Evolutionary conservation across 2,113 vertebrate species (phyloP), one percentile per base, ranked within the genome.

Genomic region (Siphamia tubifer): DNA sequence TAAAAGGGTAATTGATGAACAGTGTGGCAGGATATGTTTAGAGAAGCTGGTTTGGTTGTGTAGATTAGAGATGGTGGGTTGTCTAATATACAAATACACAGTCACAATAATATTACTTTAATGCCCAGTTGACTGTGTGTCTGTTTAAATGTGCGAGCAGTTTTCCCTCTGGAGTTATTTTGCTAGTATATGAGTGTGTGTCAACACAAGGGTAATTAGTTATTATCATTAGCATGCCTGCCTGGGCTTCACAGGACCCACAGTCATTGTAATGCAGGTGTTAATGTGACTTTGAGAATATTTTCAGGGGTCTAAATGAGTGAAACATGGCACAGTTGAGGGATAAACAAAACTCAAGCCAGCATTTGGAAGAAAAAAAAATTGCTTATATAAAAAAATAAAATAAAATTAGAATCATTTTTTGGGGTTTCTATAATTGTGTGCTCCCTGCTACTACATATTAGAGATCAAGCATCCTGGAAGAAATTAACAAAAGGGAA

Each of bases 1-100:
- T 57, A 65, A 70, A 80, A 58, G 55, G 67, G 67, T 61, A 80
- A 69, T 36, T 81, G 79, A 80, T 67, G 62, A 84, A 74, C 40
- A 80, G 31, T 53, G 63, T 12, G 1, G 45, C 35, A 39, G 35
- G 32, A 39, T 28, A 53, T 39, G 53, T 48, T 79, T 2, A 52
- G 66, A 54, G 47, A 47, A 49, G 38, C 31, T 63, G 51, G 67
- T 77, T 68, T 79, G 65, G 56, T 54, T 43, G 47, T 74, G 67
- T 28, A 67, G 23, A 69, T 69, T 40, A 38, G 55, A 21, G 39
- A 53, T 43, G 25, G 34, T 17, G 32, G 17, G 54, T 49, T 53
- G 20, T 65, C 20, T 45, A 39, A 60, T 8, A 31, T 25, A 60
- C 16, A 60, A 27, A 52, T 74, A 68, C 28, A 69, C 43, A 68